Percentiles rank a stretch among this genome's conserved stretches.
These are phyloP conservation scores for Lamproptera curius DNA, from an alignment of 2,888 invertebrate genomes.

Conservation along the genomic window DNA sequence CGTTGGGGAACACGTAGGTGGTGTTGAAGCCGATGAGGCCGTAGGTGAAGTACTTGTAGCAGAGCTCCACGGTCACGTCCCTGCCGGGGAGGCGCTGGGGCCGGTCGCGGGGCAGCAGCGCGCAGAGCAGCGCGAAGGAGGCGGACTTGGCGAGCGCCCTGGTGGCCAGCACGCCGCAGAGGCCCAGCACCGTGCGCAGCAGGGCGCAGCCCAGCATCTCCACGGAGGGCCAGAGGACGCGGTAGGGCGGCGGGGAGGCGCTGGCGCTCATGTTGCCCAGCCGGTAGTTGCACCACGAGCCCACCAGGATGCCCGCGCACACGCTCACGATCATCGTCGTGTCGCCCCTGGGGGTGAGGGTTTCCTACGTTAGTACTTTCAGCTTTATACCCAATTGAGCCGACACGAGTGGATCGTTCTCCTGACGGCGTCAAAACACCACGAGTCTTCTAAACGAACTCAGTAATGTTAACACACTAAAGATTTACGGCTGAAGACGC, in stretches of 20 bases:
- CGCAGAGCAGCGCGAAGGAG: constrained; percentile 84
- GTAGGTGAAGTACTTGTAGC: constrained; percentile 90
- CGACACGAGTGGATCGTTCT: too few species aligned
- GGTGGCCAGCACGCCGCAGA: constrained; percentile 84
- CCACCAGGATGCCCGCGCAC: constrained; percentile 86
- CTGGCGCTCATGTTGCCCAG: constrained; percentile 83
- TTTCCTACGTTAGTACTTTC: too few species aligned
- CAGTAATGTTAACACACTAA: too few species aligned
- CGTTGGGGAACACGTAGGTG: constrained; percentile 85
- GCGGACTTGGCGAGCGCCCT: constrained; percentile 82
- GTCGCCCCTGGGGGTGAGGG: constrained; percentile 82
- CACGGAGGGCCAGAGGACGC: constrained; percentile 87
- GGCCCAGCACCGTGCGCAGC: constrained; percentile 85
- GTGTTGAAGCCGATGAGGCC: constrained; percentile 88
- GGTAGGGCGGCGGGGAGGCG: constrained; percentile 83
- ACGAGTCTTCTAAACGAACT: too few species aligned
- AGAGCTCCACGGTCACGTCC: constrained; percentile 83
- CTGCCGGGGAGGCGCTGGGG: constrained; percentile 78
- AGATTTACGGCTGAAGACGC: too few species aligned
- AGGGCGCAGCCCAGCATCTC: constrained; percentile 83
- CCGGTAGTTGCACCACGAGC: constrained; percentile 91
- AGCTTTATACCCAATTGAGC: too few species aligned
- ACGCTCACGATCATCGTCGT: constrained; percentile 93
- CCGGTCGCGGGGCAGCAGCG: constrained; percentile 77
- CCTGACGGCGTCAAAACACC: too few species aligned